Evolutionary conservation across 92 coral and sea anemone genomes (phyloP).

Genomic region (Zoanthus gigantus): DNA sequence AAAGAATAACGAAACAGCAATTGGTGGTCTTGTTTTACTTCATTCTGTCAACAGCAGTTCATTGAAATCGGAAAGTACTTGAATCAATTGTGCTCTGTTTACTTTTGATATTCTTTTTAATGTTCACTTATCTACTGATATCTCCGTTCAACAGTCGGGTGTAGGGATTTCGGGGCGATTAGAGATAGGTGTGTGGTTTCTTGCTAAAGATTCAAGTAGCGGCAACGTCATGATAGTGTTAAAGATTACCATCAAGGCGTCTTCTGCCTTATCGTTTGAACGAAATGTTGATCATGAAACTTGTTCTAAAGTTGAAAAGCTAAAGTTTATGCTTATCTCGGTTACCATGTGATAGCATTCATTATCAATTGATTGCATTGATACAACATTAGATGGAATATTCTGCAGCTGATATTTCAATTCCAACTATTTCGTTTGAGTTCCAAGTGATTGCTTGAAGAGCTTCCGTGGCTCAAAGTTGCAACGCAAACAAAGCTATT

Average conservation of each 20-base stretch:
- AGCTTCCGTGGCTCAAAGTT: no score
- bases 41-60: constrained; percentile 25
- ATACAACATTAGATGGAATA: constrained; percentile 14
- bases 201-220: constrained; percentile 10
- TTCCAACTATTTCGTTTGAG: not conserved
- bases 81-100: constrained; percentile 41
- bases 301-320: constrained; percentile 29
- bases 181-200: constrained; percentile 25
- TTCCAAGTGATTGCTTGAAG: not conserved
- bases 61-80: constrained; percentile 32
- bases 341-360: constrained; percentile 38
- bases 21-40: constrained; percentile 21
- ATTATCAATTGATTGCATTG: constrained; percentile 26
- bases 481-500: not conserved
- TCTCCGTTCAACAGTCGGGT: constrained; percentile 16
- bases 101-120: constrained; percentile 12
- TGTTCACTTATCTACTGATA: constrained; percentile 30
- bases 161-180: constrained; percentile 4
- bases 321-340: constrained; percentile 34
- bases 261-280: constrained; percentile 16
- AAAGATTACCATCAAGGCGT: constrained; percentile 42
- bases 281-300: constrained; percentile 24
- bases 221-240: constrained; percentile 12
- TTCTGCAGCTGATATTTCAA: constrained; percentile 24
- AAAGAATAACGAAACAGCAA: constrained; percentile 16